phyloP scores from a whole-genome alignment of 2,888 invertebrate species.

The Tridacna crocea region DNA sequence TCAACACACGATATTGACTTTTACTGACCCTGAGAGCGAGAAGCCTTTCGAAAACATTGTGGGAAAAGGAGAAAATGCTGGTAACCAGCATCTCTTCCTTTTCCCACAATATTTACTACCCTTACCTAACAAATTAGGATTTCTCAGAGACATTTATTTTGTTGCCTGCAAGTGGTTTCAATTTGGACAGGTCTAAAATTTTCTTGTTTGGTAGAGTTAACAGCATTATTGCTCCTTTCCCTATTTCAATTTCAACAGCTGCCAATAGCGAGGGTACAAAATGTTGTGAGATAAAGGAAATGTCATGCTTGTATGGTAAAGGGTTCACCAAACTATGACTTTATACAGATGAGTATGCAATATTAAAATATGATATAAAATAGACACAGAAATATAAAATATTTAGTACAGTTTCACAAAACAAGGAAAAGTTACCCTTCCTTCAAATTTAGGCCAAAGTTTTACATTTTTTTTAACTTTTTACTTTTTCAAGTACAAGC shows the following conservation, averaged over 20 bases:
- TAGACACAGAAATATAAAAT: not conserved
- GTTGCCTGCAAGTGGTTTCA: conserved; percentile 8
- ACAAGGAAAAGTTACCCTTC: conserved; percentile 1
- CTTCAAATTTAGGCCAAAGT: not conserved
- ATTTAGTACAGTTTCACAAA: not conserved
- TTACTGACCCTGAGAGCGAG: not conserved
- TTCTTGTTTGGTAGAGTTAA: not conserved
- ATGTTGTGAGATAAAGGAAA: not conserved
- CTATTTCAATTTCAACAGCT: not conserved
- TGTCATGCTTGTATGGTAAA: not conserved
- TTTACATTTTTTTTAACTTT: too few relatives aligned
- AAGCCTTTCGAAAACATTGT: not conserved
- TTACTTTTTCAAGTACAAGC: too few relatives aligned
- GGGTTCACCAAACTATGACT: not conserved
- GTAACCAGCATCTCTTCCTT: not conserved
- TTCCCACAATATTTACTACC: not conserved
- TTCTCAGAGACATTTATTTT: not conserved
- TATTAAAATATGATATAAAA: conserved; percentile 4
- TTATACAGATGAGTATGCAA: conserved; percentile 7
- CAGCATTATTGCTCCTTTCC: not conserved
- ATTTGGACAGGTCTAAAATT: not conserved
- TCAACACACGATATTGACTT: too few relatives aligned
- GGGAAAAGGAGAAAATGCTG: not conserved
- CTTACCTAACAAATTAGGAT: not conserved
- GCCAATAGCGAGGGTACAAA: not conserved